Conservation (phyloP, 2,888 invertebrate genomes). For the Diplolepis rosae region DNA sequence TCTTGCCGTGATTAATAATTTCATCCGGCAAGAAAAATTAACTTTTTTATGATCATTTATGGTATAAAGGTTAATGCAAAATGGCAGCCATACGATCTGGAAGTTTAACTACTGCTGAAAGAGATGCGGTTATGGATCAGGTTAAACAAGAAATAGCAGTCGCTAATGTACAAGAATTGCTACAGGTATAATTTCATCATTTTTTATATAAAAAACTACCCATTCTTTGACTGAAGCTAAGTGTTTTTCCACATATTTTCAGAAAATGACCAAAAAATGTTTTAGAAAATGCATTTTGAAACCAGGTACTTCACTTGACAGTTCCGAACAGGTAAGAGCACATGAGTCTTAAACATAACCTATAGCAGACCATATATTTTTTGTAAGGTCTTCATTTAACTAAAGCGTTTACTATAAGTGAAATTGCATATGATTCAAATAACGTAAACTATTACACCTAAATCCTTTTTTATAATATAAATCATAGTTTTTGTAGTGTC, state of each 20-base stretch:
- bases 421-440: too few relatives aligned
- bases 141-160: conserved; percentile 96
- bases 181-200: conserved; percentile 79
- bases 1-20: too few relatives aligned
- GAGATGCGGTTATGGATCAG: conserved; percentile 93
- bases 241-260: conserved; percentile 64
- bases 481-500: too few relatives aligned
- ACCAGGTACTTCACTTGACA: conserved; percentile 92
- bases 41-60: too few relatives aligned
- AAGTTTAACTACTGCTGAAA: conserved; percentile 81
- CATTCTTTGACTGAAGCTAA: too few relatives aligned
- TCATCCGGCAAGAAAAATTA: too few relatives aligned
- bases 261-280: conserved; percentile 98
- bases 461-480: too few relatives aligned
- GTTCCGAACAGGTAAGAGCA: conserved; percentile 83
- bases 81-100: conserved; percentile 79
- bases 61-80: conserved; percentile 24
- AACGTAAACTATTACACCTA: too few relatives aligned
- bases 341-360: background rate
- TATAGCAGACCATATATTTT: too few relatives aligned
- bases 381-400: too few relatives aligned
- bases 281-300: conserved; percentile 95
- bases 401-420: too few relatives aligned
- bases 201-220: conserved; percentile 31
- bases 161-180: conserved; percentile 93